phyloP scores from a whole-genome alignment of 2,797 vertebrate species.

The Trachops cirrhosus region DNA sequence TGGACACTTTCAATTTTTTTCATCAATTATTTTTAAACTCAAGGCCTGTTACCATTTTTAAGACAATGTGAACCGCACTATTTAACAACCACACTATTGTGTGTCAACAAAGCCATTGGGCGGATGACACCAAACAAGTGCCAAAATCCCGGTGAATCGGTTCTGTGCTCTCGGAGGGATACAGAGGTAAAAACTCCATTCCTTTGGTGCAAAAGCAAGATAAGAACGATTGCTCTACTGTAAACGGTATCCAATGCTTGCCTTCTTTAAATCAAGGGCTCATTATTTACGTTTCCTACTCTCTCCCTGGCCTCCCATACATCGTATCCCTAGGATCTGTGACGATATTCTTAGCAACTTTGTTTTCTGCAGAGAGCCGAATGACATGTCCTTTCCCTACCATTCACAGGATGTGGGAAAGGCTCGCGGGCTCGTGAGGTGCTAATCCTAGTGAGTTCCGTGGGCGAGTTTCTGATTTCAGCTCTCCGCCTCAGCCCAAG shows the following conservation, averaged over 20 bases:
- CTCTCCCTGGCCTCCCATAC: neutral
- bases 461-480: neutral
- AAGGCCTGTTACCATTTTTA: neutral
- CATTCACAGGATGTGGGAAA: neutral
- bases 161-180: neutral
- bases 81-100: neutral
- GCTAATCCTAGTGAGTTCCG: neutral
- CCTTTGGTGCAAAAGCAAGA: neutral
- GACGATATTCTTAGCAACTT: neutral
- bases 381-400: neutral
- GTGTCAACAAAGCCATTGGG: neutral
- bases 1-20: neutral
- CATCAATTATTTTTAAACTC: neutral
- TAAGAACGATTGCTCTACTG: neutral
- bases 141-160: neutral
- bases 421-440: neutral
- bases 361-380: neutral
- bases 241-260: neutral
- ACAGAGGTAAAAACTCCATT: neutral
- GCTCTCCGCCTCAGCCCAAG: neutral
- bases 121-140: neutral
- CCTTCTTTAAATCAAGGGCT: neutral
- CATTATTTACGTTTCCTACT: neutral
- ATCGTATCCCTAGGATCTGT: neutral
- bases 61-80: neutral